phyloP scores from a whole-genome alignment of 2,113 vertebrate species.

The Hystrix brachyura region DNA sequence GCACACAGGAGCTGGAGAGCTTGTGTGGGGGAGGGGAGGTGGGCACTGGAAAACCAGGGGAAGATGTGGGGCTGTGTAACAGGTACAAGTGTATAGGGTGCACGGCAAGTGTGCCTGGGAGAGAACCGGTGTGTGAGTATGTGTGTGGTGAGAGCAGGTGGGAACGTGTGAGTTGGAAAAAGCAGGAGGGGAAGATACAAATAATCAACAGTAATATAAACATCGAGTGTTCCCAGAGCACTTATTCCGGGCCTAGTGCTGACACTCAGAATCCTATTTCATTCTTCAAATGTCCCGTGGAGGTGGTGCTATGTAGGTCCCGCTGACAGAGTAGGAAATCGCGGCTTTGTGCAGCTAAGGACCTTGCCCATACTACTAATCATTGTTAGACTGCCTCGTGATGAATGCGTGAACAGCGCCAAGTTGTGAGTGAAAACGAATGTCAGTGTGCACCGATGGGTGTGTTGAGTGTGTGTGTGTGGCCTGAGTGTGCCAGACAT shows the following conservation, averaged over 20 bases:
- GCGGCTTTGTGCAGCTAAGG: constrained; percentile 23
- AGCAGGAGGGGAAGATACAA: not conserved
- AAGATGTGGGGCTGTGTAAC: not conserved
- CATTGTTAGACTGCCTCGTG: not conserved
- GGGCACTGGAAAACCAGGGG: not conserved
- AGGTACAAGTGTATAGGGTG: not conserved
- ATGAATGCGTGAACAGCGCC: not conserved
- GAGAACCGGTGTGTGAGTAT: not conserved
- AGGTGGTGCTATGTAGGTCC: not conserved
- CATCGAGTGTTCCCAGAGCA: not conserved
- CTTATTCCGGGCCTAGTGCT: constrained; percentile 4
- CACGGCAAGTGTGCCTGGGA: not conserved
- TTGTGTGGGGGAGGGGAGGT: not conserved
- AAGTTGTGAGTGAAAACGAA: constrained; percentile 55
- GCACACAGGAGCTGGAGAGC: not conserved
- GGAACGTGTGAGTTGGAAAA: not conserved
- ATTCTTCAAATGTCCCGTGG: constrained; percentile 39
- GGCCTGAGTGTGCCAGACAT: constrained; percentile 15
- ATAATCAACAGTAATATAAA: not conserved
- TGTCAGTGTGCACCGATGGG: not conserved
- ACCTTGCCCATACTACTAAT: constrained; percentile 47
- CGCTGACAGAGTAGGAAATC: constrained; percentile 8
- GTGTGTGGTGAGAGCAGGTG: not conserved
- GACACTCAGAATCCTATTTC: constrained; percentile 8
- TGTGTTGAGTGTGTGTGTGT: not conserved